A percentile compares a stretch with the other conserved stretches of the same genome.
phyloP scores from a whole-genome alignment of 2,113 vertebrate genomes.

The Poicephalus meyeri region DNA sequence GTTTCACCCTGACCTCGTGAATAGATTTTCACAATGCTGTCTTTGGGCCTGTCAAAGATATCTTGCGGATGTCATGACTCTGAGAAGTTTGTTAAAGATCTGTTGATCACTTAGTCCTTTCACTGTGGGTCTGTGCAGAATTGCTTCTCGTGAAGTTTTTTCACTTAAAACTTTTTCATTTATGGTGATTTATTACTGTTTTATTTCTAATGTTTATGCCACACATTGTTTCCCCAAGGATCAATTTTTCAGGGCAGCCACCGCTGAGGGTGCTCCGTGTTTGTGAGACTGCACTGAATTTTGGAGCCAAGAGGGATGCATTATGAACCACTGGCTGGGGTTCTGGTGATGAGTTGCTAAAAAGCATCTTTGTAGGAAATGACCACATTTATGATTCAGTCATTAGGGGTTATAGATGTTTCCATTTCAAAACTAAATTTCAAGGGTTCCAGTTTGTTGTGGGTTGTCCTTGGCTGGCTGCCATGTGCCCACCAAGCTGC shows the following conservation, averaged over 20 bases:
- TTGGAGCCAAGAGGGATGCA: neutral
- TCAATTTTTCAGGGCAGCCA: neutral
- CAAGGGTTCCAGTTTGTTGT: neutral
- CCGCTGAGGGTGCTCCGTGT: neutral
- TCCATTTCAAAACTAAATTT: neutral
- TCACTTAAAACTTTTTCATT: neutral
- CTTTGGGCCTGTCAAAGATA: neutral
- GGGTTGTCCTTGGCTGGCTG: neutral
- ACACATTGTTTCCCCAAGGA: neutral
- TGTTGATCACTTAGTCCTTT: conserved; percentile 24
- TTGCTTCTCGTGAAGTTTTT: neutral
- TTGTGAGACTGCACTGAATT: neutral
- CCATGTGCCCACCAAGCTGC: neutral
- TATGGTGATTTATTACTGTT: neutral
- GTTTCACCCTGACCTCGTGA: neutral
- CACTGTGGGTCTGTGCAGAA: neutral
- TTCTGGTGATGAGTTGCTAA: neutral
- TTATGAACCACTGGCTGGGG: neutral
- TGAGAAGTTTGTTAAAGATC: neutral
- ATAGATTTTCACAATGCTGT: neutral
- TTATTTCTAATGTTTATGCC: conserved; percentile 27
- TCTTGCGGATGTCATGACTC: neutral
- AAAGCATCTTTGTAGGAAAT: neutral
- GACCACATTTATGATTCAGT: neutral
- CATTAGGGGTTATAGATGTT: neutral